These are phyloP conservation scores for Sebastes matsubarae DNA, from an alignment of 2,797 vertebrate species.

Conservation along the genomic window DNA sequence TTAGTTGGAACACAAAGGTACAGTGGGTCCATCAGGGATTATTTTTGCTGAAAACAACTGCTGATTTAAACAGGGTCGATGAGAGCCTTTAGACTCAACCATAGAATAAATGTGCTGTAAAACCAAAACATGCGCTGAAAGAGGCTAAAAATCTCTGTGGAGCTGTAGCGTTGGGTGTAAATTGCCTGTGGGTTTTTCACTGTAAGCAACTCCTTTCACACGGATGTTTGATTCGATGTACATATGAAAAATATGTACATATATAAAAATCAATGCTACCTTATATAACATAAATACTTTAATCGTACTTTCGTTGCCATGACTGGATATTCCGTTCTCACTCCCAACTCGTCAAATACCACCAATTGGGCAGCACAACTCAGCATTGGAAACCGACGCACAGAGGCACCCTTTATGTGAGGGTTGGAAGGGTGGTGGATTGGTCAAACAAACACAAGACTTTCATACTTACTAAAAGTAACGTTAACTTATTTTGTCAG, in stretches of 20 bases:
- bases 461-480: no score
- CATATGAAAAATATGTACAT: no score
- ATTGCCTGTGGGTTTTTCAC: neutral
- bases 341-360: no score
- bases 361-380: rapidly evolving
- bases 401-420: no score
- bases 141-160: neutral
- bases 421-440: no score
- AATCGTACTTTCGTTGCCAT: neutral
- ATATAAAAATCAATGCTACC: neutral
- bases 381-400: no score
- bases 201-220: neutral
- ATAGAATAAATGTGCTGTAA: neutral
- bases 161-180: no score
- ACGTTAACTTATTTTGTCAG: no score
- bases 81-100: neutral
- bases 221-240: neutral
- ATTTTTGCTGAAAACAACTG: neutral
- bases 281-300: neutral
- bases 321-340: no score
- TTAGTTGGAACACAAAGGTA: no score
- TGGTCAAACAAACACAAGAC: no score
- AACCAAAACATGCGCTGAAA: neutral
- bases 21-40: no score
- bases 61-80: neutral